Conservation (phyloP, 2,888 invertebrate species). For the Gymnosoma rotundatum region DNA sequence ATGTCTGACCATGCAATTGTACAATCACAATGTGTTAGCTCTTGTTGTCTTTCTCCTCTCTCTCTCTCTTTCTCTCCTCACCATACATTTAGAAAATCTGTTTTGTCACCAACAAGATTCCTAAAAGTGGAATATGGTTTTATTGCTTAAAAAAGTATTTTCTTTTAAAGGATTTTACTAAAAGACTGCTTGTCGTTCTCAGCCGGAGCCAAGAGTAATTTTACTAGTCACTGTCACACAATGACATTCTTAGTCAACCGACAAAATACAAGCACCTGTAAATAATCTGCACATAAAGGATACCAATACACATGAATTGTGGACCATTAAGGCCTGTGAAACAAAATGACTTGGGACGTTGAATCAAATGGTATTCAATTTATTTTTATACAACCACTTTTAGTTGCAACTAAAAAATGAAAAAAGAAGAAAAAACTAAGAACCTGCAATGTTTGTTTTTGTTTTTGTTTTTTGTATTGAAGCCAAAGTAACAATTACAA, state of each 20-base stretch:
- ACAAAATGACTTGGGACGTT: slow-evolving; percentile 47
- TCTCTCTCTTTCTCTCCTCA: neutral
- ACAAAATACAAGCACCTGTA: neutral
- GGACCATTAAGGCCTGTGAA: slow-evolving; percentile 49
- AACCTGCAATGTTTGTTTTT: slow-evolving; percentile 16
- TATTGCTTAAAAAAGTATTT: neutral
- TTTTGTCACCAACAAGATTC: no score
- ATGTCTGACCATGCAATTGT: slow-evolving; percentile 37
- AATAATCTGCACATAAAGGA: neutral
- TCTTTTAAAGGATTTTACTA: neutral
- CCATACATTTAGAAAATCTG: neutral
- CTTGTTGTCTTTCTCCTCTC: no score
- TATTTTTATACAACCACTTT: slow-evolving; percentile 38
- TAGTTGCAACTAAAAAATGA: slow-evolving; percentile 4
- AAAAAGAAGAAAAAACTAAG: slow-evolving; percentile 2
- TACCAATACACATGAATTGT: slow-evolving; percentile 5
- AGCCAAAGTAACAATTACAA: slow-evolving; percentile 64
- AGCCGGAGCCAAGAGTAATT: slow-evolving; percentile 34
- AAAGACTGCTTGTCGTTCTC: slow-evolving; percentile 27
- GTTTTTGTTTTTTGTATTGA: slow-evolving; percentile 22
- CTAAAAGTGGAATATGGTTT: neutral
- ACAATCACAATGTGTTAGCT: slow-evolving; percentile 14
- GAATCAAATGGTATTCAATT: slow-evolving; percentile 51
- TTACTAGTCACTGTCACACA: slow-evolving; percentile 23
- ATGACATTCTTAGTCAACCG: slow-evolving; percentile 12